phyloP scores from a whole-genome alignment of 2,888 invertebrate genomes.

The Eupithecia insigniata region DNA sequence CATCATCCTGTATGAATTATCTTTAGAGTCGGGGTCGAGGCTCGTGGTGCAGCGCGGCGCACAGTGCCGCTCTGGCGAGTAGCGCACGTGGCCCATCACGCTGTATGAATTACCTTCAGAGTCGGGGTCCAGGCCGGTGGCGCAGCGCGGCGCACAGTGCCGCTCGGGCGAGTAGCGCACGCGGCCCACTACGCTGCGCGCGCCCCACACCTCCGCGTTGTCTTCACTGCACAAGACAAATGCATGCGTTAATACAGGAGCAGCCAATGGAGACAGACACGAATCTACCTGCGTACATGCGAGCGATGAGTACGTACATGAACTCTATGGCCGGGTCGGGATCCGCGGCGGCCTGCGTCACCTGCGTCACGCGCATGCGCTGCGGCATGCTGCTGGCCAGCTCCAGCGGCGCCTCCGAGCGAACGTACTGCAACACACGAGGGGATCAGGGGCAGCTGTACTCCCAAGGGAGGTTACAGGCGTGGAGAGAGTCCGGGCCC shows the following conservation, averaged over 20 bases:
- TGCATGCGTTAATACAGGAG: background rate
- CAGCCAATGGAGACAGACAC: background rate
- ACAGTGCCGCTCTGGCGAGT: too few species aligned
- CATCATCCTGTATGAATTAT: too few species aligned
- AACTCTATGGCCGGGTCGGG: conserved; percentile 81
- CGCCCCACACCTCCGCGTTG: conserved; percentile 50
- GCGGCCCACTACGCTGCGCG: conserved; percentile 81
- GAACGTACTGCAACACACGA: conserved; percentile 55
- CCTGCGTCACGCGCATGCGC: conserved; percentile 89
- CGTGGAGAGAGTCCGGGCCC: too few species aligned
- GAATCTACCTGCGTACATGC: too few species aligned
- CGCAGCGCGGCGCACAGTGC: conserved; percentile 89
- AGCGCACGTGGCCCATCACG: too few species aligned
- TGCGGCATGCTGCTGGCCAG: conserved; percentile 90
- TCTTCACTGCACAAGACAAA: conserved; percentile 26
- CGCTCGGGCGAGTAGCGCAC: conserved; percentile 89
- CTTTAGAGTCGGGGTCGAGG: too few species aligned
- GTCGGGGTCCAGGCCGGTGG: conserved; percentile 86
- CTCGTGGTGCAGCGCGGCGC: too few species aligned
- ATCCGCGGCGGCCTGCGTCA: conserved; percentile 73
- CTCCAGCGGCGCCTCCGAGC: conserved; percentile 87
- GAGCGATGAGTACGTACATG: conserved; percentile 53
- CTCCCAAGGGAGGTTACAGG: too few species aligned
- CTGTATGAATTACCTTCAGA: background rate
- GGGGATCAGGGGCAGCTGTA: background rate